Evolutionary conservation across 2,113 vertebrate species (phyloP), one percentile per base, ranked within the genome.

Genomic region (Pica pica): DNA sequence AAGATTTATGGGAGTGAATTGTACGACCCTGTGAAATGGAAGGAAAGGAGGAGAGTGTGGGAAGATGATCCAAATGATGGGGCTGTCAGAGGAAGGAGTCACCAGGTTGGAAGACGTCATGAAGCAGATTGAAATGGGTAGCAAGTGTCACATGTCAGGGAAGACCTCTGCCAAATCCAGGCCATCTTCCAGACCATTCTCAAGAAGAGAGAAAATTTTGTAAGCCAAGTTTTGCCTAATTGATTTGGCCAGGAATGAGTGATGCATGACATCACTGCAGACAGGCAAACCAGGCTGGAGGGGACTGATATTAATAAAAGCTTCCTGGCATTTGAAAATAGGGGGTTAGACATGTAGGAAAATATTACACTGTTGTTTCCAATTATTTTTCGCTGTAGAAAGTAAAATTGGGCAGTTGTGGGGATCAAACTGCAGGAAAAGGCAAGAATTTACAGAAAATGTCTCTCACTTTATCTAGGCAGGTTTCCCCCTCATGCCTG

Each of bases 301-400:
- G 98, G 98, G 21, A 98, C 98, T 0, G 98, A 98, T 96, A 98
- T 98, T 87, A 99, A 99, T 96, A 99, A 99, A 95, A 99, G 98
- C 52, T 97, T 99, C 83, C 95, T 99, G 55, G 98, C 98, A 3
- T 97, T 99, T 93, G 9, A 65, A 76, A 84, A 52, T 37, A 61
- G 30, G 10, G 15, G 19, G 41, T 91, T 55, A 76, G 52, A 53
- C 27, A 26, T 20, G 31, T 26, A 37, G 42, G 30, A 89, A 83
- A 90, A 69, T 7, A 70, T 28, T 30, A 24, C 49, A 28, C 22
- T 46, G 35, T 46, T 75, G 33, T 73, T 78, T 77, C 53, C 61
- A 47, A 60, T n/a, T 83, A 47, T 35, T 93, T 74, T 85, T 86
- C 42, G 13, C 33, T 74, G 79, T 13, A 77, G 68, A 70, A 80